phyloP scores from a whole-genome alignment of 2,797 vertebrate genomes.

The Distichodus sexfasciatus region DNA sequence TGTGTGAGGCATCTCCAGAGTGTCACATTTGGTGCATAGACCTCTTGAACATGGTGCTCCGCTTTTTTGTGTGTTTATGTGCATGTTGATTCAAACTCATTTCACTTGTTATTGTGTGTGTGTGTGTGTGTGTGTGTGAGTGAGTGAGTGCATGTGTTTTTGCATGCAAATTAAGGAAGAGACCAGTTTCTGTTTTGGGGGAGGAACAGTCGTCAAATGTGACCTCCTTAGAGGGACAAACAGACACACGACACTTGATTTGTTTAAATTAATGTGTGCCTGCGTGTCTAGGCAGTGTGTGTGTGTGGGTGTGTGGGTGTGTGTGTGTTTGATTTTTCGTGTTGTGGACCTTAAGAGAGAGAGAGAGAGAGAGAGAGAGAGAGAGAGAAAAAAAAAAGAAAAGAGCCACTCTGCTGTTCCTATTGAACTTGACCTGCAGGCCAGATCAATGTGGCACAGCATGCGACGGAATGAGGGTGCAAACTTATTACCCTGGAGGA shows the following conservation, averaged over 20 bases:
- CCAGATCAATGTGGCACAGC: slow-evolving; percentile 77
- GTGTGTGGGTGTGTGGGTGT: slow-evolving; percentile 13
- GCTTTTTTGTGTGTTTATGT: slow-evolving; percentile 39
- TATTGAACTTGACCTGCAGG: slow-evolving; percentile 82
- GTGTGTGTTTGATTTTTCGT: slow-evolving; percentile 7
- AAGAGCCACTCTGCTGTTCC: slow-evolving; percentile 69
- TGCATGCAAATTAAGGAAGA: slow-evolving; percentile 39
- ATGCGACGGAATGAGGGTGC: slow-evolving; percentile 78
- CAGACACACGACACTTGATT: slow-evolving; percentile 40
- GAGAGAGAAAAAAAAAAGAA: slow-evolving; percentile 49
- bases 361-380: too few relatives aligned
- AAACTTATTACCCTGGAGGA: slow-evolving; percentile 78
- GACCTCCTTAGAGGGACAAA: slow-evolving; percentile 50
- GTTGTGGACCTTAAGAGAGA: slow-evolving; percentile 13
- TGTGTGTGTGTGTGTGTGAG: slow-evolving; percentile 41
- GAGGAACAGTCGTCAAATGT: slow-evolving; percentile 34
- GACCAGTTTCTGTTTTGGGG: slow-evolving; percentile 34
- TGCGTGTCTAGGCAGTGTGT: slow-evolving; percentile 7
- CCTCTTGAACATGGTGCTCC: slow-evolving; percentile 28
- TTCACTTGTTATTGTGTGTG: slow-evolving; percentile 6
- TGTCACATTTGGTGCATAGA: slow-evolving; percentile 14
- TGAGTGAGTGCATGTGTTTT: slow-evolving; percentile 30
- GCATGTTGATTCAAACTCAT: slow-evolving; percentile 23
- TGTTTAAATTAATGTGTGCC: slow-evolving; percentile 17
- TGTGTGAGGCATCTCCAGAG: neutral